Conservation (phyloP, 2,888 invertebrate species). For the Bibio marci region DNA sequence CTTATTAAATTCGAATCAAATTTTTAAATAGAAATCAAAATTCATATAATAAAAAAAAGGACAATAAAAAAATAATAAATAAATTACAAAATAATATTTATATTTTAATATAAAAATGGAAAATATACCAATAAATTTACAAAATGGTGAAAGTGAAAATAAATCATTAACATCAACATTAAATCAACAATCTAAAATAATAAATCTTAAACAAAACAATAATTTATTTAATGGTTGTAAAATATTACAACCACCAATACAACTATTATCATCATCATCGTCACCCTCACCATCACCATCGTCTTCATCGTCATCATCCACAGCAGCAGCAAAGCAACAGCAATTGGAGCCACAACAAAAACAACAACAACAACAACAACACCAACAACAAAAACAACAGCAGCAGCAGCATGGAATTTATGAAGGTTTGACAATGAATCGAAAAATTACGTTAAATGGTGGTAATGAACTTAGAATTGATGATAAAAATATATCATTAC, state of each 20-base stretch:
- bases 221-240: too few relatives aligned
- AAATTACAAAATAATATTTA: too few relatives aligned
- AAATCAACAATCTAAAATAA: too few relatives aligned
- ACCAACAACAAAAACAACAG: neutral
- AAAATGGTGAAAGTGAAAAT: too few relatives aligned
- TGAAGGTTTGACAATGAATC: slow-evolving; percentile 11
- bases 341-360: neutral
- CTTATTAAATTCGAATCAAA: too few relatives aligned
- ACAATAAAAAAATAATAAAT: too few relatives aligned
- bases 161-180: too few relatives aligned
- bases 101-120: too few relatives aligned
- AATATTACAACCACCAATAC: neutral
- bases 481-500: slow-evolving; percentile 14
- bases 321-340: slow-evolving; percentile 16
- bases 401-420: slow-evolving; percentile 9
- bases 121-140: too few relatives aligned
- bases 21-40: too few relatives aligned
- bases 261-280: slow-evolving; percentile 8
- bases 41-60: too few relatives aligned
- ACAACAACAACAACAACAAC: neutral
- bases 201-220: too few relatives aligned
- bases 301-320: slow-evolving; percentile 21
- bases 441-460: slow-evolving; percentile 14
- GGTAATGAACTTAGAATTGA: slow-evolving; percentile 14
- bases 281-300: slow-evolving; percentile 1